phyloP scores from a whole-genome alignment of 2,113 vertebrate species.

The Syngnathoides biaculeatus region DNA sequence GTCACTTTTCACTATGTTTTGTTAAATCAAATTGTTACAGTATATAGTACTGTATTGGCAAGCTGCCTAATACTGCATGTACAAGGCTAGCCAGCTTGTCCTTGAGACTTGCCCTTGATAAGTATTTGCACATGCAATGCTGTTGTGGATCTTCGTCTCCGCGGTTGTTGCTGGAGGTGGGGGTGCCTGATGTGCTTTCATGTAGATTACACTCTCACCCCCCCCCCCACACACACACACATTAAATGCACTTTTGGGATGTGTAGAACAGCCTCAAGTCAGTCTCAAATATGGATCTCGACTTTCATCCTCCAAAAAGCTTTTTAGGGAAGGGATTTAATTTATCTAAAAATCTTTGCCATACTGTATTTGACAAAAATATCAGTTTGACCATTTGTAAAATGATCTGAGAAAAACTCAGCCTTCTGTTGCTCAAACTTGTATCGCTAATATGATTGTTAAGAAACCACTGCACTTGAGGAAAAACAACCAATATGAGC shows the following conservation, averaged over 20 bases:
- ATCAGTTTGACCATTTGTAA: too few relatives aligned
- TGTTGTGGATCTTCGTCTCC: constrained; percentile 60
- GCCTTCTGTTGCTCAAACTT: too few relatives aligned
- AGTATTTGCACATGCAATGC: constrained; percentile 21
- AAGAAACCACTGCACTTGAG: too few relatives aligned
- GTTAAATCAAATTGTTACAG: neutral
- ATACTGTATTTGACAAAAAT: too few relatives aligned
- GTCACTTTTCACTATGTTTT: neutral
- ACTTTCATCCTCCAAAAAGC: constrained; percentile 10
- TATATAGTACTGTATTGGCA: neutral
- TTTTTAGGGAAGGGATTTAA: too few relatives aligned
- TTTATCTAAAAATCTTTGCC: too few relatives aligned
- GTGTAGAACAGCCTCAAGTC: constrained; percentile 42
- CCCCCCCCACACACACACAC: constrained; percentile 14
- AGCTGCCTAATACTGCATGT: constrained; percentile 30
- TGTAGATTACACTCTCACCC: constrained; percentile 42
- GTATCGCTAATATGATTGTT: too few relatives aligned
- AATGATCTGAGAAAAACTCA: too few relatives aligned
- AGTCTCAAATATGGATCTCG: constrained; percentile 20
- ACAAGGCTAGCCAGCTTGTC: constrained; percentile 42
- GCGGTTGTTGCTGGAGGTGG: constrained; percentile 64
- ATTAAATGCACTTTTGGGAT: constrained; percentile 25
- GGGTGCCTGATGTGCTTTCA: constrained; percentile 55
- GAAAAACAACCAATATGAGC: too few relatives aligned
- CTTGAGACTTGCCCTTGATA: constrained; percentile 62